A percentile compares a stretch with the other conserved stretches of the same genome.
Evolutionary conservation across 2,888 invertebrate species (phyloP).

Genomic region (Drosophila histrio): DNA sequence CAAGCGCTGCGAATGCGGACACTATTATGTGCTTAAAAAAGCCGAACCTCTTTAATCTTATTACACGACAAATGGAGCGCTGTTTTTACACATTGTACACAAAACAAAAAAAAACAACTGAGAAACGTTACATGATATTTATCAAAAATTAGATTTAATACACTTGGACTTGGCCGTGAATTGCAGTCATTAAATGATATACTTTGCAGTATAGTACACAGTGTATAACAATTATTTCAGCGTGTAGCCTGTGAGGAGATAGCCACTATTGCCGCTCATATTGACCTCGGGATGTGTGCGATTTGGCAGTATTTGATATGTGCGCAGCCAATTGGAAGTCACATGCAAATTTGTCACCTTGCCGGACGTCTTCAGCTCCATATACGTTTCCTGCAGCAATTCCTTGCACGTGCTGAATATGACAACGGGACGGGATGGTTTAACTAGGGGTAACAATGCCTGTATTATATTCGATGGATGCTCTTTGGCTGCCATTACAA

Average conservation of each 20-base stretch:
- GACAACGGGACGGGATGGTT: constrained; percentile 92
- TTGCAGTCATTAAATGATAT: background rate
- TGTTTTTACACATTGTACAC: background rate
- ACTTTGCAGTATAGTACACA: background rate
- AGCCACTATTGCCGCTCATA: constrained; percentile 95
- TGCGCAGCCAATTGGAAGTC: constrained; percentile 93
- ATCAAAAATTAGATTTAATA: constrained; percentile 36
- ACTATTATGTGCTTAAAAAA: constrained; percentile 95
- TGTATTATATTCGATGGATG: constrained; percentile 93
- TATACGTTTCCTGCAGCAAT: constrained; percentile 93
- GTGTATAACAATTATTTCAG: constrained; percentile 63
- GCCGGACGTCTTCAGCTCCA: constrained; percentile 89
- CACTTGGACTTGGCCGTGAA: background rate
- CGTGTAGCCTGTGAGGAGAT: constrained; percentile 89
- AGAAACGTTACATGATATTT: constrained; percentile 63
- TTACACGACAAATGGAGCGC: constrained; percentile 12
- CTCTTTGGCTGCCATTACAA: constrained; percentile 92
- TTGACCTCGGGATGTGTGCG: constrained; percentile 97
- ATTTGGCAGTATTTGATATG: constrained; percentile 94
- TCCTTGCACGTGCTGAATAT: constrained; percentile 92
- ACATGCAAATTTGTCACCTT: constrained; percentile 91
- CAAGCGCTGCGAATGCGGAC: constrained; percentile 97
- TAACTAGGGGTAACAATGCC: constrained; percentile 90
- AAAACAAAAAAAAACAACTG: background rate
- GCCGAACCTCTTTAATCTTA: constrained; percentile 87